A percentile compares a stretch with the other conserved stretches of the same genome.
These are phyloP conservation scores for Oreochromis mossambicus DNA, from an alignment of 2,797 vertebrate genomes.

Conservation along the genomic window DNA sequence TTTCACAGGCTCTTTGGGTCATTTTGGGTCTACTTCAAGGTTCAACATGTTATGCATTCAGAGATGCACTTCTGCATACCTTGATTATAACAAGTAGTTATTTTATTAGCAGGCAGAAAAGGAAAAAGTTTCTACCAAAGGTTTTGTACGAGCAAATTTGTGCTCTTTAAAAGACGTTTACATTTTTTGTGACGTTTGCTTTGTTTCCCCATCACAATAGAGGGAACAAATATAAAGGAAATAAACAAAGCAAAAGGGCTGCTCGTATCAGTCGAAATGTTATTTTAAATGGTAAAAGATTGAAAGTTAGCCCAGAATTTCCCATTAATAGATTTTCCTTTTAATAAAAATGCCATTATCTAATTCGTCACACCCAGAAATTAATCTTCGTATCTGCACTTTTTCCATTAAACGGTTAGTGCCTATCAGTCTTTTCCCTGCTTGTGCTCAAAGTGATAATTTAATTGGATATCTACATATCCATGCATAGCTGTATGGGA, in stretches of 20 bases:
- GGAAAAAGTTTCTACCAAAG: not conserved
- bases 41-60: not conserved
- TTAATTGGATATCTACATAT: not conserved
- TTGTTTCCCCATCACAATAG: not conserved
- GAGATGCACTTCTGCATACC: not conserved
- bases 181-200: not conserved
- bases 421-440: rapidly evolving
- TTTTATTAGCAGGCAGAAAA: not conserved
- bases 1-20: not conserved
- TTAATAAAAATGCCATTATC: not conserved
- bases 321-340: not conserved
- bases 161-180: not conserved
- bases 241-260: not conserved
- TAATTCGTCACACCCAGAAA: not conserved
- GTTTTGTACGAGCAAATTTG: rapidly evolving
- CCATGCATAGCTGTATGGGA: not conserved
- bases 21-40: not conserved
- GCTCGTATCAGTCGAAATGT: not conserved
- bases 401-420: rapidly evolving
- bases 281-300: not conserved
- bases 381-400: not conserved
- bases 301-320: not conserved
- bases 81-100: rapidly evolving
- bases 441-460: not conserved
- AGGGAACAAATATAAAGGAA: not conserved